phyloP scores from a whole-genome alignment of 2,797 vertebrate genomes.

The Mus minutoides region DNA sequence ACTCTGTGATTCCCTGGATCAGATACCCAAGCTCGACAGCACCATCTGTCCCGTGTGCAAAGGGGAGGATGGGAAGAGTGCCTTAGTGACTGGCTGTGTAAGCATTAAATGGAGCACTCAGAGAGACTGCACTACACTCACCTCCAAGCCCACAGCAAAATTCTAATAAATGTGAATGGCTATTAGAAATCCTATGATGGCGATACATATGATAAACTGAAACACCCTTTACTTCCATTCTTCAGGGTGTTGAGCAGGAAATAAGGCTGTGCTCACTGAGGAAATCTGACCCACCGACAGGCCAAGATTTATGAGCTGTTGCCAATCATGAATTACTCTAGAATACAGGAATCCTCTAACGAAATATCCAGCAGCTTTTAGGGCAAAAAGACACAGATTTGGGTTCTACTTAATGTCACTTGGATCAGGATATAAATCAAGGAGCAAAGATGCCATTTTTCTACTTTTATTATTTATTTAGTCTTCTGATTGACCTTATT shows the following conservation, averaged over 20 bases:
- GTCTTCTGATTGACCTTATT: not conserved
- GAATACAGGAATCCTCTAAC: not conserved
- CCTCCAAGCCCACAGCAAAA: not conserved
- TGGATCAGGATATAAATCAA: not conserved
- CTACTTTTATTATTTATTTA: not conserved
- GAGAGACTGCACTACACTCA: not conserved
- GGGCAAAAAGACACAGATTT: not conserved
- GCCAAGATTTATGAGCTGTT: not conserved
- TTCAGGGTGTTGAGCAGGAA: not conserved
- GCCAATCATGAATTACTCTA: not conserved
- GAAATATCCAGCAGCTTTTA: not conserved
- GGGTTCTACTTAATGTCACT: not conserved
- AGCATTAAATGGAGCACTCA: not conserved
- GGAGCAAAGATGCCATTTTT: not conserved
- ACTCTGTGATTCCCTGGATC: not conserved
- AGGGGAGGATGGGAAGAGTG: not conserved
- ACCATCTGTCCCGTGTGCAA: not conserved
- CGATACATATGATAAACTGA: not conserved
- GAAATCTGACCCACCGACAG: not conserved
- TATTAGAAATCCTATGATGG: no score
- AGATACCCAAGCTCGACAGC: not conserved
- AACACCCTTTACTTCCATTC: not conserved
- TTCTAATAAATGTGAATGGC: not conserved
- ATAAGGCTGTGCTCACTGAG: not conserved
- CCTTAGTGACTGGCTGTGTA: not conserved